Evolutionary conservation across 2,113 vertebrate species (phyloP).

Genomic region (Sus scrofa): T2T-Sscrofa CM000822.6:65166501-65167000

Average conservation of each 20-base stretch:
- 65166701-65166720: not conserved
- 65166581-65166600: not conserved
- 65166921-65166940: not conserved
- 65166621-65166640: not conserved
- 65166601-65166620: not conserved
- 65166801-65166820: not conserved
- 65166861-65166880: not conserved
- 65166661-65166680: not conserved
- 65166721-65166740: not conserved
- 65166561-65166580: rapidly evolving
- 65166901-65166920: not conserved
- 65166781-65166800: not conserved
- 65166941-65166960: not conserved
- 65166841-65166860: slow-evolving; percentile 46
- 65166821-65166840: slow-evolving; percentile 51
- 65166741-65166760: not conserved
- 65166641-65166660: not conserved
- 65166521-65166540: not conserved
- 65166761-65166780: slow-evolving; percentile 38
- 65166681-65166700: not conserved
- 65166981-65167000: not conserved
- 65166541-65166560: not conserved
- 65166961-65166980: not conserved
- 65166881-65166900: not conserved
- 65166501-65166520: not conserved